A percentile compares a stretch with the other conserved stretches of the same genome.
Conservation (phyloP, 1,140 invertebrate genomes). For the Drosophila bocqueti region DNA sequence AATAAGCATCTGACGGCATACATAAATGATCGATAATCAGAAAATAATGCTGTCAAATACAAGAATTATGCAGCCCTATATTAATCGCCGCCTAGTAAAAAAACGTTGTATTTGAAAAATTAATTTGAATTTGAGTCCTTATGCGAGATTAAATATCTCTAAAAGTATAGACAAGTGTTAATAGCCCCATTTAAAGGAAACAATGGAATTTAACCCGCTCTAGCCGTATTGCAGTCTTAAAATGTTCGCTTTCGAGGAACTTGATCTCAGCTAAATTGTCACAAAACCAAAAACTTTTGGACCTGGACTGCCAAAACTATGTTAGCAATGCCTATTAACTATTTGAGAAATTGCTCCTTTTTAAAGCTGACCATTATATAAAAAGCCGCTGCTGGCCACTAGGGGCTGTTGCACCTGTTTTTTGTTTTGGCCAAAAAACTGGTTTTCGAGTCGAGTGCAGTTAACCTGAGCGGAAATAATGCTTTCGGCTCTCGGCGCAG, state of each 20-base stretch:
- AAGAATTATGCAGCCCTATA: no score
- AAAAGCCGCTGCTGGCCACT: constrained; percentile 29
- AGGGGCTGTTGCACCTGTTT: constrained; percentile 45
- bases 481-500: constrained; percentile 19
- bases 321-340: constrained; percentile 37
- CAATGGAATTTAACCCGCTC: background rate
- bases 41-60: no score
- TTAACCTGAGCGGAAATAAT: constrained; percentile 69
- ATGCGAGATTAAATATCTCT: background rate
- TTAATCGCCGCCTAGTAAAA: no score
- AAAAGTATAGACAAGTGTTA: background rate
- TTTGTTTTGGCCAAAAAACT: constrained; percentile 32
- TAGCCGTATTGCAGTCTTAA: background rate
- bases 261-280: constrained; percentile 28
- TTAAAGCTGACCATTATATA: constrained; percentile 46
- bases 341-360: constrained; percentile 39
- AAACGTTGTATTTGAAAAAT: background rate
- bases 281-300: constrained; percentile 6
- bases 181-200: constrained; percentile 9
- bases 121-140: background rate
- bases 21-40: no score
- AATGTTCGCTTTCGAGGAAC: constrained; percentile 5
- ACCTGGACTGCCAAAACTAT: constrained; percentile 28
- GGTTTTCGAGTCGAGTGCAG: constrained; percentile 44
- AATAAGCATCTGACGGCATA: no score